A percentile compares a stretch with the other conserved stretches of the same genome.
Evolutionary conservation across 2,888 invertebrate species (phyloP).

Genomic region (Dolomedes plantarius): DNA sequence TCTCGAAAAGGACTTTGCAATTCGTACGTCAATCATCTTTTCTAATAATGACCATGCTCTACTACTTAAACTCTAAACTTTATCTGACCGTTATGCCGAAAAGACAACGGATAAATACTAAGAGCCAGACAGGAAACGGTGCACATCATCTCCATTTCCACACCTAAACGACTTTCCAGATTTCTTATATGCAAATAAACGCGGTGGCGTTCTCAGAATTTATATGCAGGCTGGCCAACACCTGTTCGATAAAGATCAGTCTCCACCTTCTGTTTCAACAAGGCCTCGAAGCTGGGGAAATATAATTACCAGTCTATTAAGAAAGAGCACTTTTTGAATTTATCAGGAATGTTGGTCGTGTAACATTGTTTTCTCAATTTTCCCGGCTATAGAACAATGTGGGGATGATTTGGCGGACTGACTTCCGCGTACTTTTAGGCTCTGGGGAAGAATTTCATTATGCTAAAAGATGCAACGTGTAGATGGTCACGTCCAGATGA

Average conservation of each 20-base stretch:
- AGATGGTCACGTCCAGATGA: not conserved
- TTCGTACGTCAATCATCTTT: too few relatives aligned
- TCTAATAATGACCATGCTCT: too few relatives aligned
- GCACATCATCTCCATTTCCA: slow-evolving; percentile 2
- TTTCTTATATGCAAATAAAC: slow-evolving; percentile 65
- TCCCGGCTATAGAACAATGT: not conserved
- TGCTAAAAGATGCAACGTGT: not conserved
- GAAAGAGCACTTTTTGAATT: slow-evolving; percentile 45
- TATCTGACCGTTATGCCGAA: not conserved
- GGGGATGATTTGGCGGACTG: not conserved
- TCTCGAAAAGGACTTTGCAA: too few relatives aligned
- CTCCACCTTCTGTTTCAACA: slow-evolving; percentile 64
- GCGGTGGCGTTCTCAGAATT: slow-evolving; percentile 43
- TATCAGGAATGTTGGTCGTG: slow-evolving; percentile 40
- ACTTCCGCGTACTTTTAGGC: not conserved
- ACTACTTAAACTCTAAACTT: too few relatives aligned
- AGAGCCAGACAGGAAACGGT: slow-evolving; percentile 48
- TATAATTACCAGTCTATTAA: slow-evolving; percentile 53
- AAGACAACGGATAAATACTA: not conserved
- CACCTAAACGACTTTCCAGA: slow-evolving; percentile 53
- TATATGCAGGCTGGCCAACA: slow-evolving; percentile 36
- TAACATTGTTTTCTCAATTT: slow-evolving; percentile 34
- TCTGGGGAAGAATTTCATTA: not conserved
- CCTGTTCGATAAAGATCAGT: slow-evolving; percentile 63
- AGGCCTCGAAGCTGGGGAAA: slow-evolving; percentile 52